These are phyloP conservation scores for Amyelois transitella DNA, from an alignment of 1,140 invertebrate genomes.

Conservation along the genomic window DNA sequence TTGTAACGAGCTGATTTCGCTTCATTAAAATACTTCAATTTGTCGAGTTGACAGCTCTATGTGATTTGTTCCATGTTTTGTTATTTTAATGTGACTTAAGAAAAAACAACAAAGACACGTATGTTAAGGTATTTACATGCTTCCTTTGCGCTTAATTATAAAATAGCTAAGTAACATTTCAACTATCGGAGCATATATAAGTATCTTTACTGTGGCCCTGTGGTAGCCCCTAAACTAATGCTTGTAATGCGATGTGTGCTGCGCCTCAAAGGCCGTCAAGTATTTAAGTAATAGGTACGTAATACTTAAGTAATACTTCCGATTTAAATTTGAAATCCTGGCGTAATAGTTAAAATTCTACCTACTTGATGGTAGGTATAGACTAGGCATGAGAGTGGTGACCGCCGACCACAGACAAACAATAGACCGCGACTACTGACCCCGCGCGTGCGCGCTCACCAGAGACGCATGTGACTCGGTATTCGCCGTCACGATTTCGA, in stretches of 20 bases:
- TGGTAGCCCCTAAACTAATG: too few relatives aligned
- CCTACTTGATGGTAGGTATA: not conserved
- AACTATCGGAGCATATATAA: too few relatives aligned
- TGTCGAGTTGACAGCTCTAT: constrained; percentile 40
- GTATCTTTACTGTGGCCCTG: too few relatives aligned
- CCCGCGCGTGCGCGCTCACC: constrained; percentile 11
- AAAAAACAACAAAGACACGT: not conserved
- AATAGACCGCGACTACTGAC: constrained; percentile 33
- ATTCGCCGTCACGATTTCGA: not conserved
- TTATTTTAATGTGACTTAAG: constrained; percentile 21
- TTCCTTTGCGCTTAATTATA: not conserved
- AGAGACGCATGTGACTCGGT: not conserved
- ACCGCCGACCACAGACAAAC: constrained; percentile 22
- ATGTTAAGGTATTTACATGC: not conserved
- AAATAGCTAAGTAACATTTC: too few relatives aligned
- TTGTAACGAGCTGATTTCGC: constrained; percentile 50
- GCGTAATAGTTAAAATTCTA: too few relatives aligned
- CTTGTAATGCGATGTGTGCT: too few relatives aligned
- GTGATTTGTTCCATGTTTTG: constrained; percentile 62
- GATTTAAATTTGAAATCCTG: too few relatives aligned
- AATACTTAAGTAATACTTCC: too few relatives aligned
- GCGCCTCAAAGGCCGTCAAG: too few relatives aligned
- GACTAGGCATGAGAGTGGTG: not conserved
- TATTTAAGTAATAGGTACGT: too few relatives aligned
- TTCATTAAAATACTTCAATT: constrained; percentile 70